Percentiles rank a stretch among this genome's conserved stretches.
phyloP scores from a whole-genome alignment of 1,140 invertebrate genomes.

The Drosophila tsacasi region DNA sequence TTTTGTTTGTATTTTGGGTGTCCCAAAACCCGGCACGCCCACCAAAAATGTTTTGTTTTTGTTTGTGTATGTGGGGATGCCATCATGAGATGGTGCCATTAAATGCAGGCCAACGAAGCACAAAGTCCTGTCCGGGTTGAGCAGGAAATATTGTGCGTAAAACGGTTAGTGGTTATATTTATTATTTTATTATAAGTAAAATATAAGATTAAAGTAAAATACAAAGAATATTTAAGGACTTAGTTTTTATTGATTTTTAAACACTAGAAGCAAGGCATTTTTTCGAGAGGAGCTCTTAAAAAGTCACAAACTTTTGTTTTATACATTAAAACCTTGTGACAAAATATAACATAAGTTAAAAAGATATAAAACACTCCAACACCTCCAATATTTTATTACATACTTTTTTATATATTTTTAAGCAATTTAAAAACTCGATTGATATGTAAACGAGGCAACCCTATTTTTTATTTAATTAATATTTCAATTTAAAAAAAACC shows the following conservation, averaged over 20 bases:
- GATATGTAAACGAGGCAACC: background rate
- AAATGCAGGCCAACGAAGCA: slow-evolving; percentile 29
- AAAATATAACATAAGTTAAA: no score
- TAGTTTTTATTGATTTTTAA: no score
- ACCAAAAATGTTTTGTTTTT: slow-evolving; percentile 10
- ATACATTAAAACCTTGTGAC: background rate
- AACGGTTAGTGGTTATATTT: background rate
- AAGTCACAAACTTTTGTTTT: background rate
- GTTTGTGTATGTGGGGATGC: slow-evolving; percentile 9
- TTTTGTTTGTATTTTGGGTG: slow-evolving; percentile 69
- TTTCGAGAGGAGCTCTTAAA: background rate
- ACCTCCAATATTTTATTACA: background rate
- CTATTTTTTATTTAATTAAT: background rate
- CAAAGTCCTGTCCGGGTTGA: background rate
- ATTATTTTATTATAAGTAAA: background rate
- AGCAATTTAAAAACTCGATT: no score
- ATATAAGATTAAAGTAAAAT: no score
- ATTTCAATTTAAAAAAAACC: background rate
- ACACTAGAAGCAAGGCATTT: background rate
- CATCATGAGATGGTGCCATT: slow-evolving; percentile 11
- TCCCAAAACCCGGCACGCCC: slow-evolving; percentile 33
- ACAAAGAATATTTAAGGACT: background rate
- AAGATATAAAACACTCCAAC: background rate
- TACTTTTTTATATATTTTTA: background rate
- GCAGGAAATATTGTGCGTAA: slow-evolving; percentile 5